Base-by-base conservation (phyloP, 2,113 vertebrate species). In the Hippocampus comes region DNA sequence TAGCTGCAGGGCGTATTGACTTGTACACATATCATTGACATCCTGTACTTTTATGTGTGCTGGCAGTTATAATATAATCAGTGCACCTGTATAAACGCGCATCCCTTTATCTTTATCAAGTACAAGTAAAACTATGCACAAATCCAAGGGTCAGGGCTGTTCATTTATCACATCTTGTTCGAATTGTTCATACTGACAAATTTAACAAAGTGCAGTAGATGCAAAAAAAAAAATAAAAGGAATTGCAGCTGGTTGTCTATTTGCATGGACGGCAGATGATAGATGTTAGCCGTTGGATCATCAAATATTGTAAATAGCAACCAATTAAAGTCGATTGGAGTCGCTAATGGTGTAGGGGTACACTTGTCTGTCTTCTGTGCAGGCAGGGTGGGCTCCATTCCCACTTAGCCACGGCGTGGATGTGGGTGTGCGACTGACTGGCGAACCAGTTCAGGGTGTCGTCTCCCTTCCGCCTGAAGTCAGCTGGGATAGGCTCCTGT, bases 211-310 rank as follows among this genome's bases (percentile, higher is more conserved):
- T 77, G 63, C 67, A 83, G 76, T 78, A 73, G 76, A 88, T 82
- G 60, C 75, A 82, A 73, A 79, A 77, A 2, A 30, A 61, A 61
- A 1, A 21, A 42, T 38, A 4, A 42, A 70, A 79, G 70, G 81
- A 82, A 74, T 75, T 87, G 69, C 72, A 81, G 78, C 74, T 83
- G 51, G 77, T 42, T 49, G 18, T 41, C 53, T 82, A 78, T 89
- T 84, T 90, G 82, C 84, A 86, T 86, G 80, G 81, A 83, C 77
- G 78, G 77, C 80, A 82, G 82, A 73, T 84, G 79, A 83, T 86
- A 89, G 88, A 83, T 84, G 82, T 86, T 78, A 75, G 71, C 72
- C 69, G 25, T 74, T 79, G 51, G 53, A 74, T 81, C 81, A 64
- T 77, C 71, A 76, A 77, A 79, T 76, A 38, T 5, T 38, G 34